Evolutionary conservation across 2,797 vertebrate species (phyloP).

Genomic region (Eulemur mongoz): DNA sequence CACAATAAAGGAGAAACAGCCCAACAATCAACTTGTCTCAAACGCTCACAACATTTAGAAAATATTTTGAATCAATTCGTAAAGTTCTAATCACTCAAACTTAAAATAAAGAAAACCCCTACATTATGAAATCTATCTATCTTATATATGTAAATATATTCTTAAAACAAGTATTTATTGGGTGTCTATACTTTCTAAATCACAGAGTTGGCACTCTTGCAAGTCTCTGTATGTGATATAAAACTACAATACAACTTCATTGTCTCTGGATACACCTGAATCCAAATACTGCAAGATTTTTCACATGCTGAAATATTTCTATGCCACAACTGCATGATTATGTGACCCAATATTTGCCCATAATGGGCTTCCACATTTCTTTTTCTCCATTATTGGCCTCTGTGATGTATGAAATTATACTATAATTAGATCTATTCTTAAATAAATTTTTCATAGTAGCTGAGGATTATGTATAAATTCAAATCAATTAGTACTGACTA

Average conservation of each 20-base stretch:
- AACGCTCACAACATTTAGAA: neutral
- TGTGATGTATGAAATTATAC: conserved; percentile 28
- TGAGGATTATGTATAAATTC: conserved; percentile 22
- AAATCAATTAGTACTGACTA: conserved; percentile 39
- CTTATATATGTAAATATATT: neutral
- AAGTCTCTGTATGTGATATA: conserved; percentile 1
- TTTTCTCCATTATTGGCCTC: conserved; percentile 34
- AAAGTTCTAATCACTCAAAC: conserved; percentile 29
- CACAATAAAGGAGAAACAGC: conserved; percentile 5
- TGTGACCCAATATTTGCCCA: neutral
- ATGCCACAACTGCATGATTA: neutral
- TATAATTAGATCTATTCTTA: conserved; percentile 40
- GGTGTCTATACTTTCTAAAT: neutral
- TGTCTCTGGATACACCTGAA: neutral
- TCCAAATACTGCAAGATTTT: conserved; percentile 37
- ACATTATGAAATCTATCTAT: conserved; percentile 37
- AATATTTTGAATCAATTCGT: conserved; percentile 13
- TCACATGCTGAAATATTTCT: conserved; percentile 38
- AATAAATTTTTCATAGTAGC: conserved; percentile 37
- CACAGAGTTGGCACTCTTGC: neutral
- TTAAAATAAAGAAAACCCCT: neutral
- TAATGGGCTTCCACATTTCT: conserved; percentile 1
- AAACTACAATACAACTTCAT: neutral
- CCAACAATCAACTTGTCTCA: neutral
- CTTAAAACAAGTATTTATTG: neutral